Evolutionary conservation across 2,797 vertebrate species (phyloP).

Genomic region (Podargus strigoides): DNA sequence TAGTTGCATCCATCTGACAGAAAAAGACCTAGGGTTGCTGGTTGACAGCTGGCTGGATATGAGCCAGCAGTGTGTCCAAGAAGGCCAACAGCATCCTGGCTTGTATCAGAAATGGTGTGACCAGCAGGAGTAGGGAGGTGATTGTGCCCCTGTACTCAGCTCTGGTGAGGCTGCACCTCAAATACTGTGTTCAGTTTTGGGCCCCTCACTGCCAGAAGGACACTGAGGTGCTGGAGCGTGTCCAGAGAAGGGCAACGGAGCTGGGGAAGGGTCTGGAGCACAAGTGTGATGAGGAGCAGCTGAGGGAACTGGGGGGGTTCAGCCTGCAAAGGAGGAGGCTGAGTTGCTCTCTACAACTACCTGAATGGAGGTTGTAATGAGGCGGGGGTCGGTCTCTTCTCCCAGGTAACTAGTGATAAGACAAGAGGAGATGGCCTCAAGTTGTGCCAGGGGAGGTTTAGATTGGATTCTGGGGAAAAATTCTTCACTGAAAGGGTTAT

Average conservation of each 20-base stretch:
- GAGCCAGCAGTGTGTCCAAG: background rate
- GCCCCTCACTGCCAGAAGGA: fast-evolving
- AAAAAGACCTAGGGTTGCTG: background rate
- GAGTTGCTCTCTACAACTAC: fast-evolving
- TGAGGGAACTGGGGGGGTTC: background rate
- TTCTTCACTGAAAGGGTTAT: background rate
- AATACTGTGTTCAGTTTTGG: background rate
- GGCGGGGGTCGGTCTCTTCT: background rate
- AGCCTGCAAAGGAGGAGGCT: background rate
- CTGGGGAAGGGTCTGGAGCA: background rate
- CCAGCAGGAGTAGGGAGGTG: too few species aligned
- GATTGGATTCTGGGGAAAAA: background rate
- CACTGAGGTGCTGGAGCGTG: too few species aligned
- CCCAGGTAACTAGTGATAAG: background rate
- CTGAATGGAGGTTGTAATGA: background rate
- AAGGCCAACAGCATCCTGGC: background rate
- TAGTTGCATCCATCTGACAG: background rate
- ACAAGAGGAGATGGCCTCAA: background rate
- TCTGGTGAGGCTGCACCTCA: fast-evolving
- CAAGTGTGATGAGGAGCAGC: fast-evolving
- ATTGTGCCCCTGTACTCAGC: too few species aligned
- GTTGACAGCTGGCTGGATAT: background rate
- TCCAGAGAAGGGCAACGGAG: fast-evolving
- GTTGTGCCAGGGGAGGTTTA: background rate
- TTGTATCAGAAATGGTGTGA: too few species aligned